Base-by-base conservation (phyloP, 2,888 invertebrate species). In the Dusona sp. region DNA sequence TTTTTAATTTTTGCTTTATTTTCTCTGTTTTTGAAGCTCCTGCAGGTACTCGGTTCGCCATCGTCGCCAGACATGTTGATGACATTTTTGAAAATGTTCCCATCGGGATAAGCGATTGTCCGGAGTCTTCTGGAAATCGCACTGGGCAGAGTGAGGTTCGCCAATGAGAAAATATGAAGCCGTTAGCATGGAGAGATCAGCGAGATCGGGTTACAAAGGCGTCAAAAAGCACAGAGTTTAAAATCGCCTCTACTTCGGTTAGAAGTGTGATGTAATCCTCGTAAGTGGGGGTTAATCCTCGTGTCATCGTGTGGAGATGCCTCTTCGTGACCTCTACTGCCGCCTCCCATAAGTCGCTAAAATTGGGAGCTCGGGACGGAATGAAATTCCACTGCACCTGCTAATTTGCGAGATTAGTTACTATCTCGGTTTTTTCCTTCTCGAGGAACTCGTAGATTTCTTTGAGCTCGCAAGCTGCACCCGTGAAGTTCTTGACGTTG, bases 91-190 rank as follows among this genome's bases (percentile, higher is more conserved):
- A 0, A 87, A 16, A n/a, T 86, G 83, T 38, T 89, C 70, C 89
- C 89, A 89, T 8, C 87, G 45, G 1, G 88, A 85, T 11, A 87
- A 38, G 2, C 75, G 36, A 77, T 88, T 88, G 2, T 79, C 70
- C 0, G 85, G 72, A 3, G 65, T 33, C 8, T 89, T 54, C 0
- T 25, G 33, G 3, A 89, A 22, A 42, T 89, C 79, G 0, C 82
- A 85, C n/a, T 91, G 88, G 1, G 89, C 87, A 87, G 0, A 91
- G 75, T 36, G n/a, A n/a, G 90, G 77, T 54, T 72, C 77, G 22
- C 90, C 91, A 64, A 91, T 89, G 0, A 93, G 86, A 79, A 92
- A 91, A 77, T 92, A 92, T 0, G 89, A 90, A 54, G 92, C 92
- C 1, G 92, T 91, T 0, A 92, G 83, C 0, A 88, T 67, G 3